phyloP scores from a whole-genome alignment of 1,140 invertebrate genomes.

The Calliphora vicina region DNA sequence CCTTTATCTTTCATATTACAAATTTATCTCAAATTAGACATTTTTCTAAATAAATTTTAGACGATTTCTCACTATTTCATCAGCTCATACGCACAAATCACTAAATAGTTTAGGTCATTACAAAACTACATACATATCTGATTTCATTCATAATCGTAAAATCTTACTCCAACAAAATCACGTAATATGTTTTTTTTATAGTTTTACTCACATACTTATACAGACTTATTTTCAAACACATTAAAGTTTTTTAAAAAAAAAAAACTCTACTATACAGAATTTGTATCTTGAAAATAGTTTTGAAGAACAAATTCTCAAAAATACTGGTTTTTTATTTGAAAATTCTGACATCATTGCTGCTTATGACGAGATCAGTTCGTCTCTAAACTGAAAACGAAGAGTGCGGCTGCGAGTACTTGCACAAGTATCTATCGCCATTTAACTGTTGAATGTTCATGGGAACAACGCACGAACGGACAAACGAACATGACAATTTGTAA shows the following conservation, averaged over 20 bases:
- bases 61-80: too few species aligned
- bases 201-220: neutral
- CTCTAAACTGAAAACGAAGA: neutral
- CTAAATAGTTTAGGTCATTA: too few species aligned
- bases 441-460: neutral
- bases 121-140: neutral
- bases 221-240: neutral
- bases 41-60: too few species aligned
- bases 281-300: too few species aligned
- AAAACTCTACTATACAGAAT: too few species aligned
- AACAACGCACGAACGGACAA: neutral
- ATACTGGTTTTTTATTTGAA: neutral
- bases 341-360: neutral
- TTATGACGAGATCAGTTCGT: neutral
- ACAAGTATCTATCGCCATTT: neutral
- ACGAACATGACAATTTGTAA: conserved; percentile 7
- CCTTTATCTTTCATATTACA: too few species aligned
- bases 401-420: neutral
- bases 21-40: too few species aligned
- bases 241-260: too few species aligned
- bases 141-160: neutral
- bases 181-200: neutral
- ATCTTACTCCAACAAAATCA: neutral
- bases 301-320: neutral
- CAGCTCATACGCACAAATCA: too few species aligned